phyloP scores from a whole-genome alignment of 2,888 invertebrate species.

The Horisme vitalbata region DNA sequence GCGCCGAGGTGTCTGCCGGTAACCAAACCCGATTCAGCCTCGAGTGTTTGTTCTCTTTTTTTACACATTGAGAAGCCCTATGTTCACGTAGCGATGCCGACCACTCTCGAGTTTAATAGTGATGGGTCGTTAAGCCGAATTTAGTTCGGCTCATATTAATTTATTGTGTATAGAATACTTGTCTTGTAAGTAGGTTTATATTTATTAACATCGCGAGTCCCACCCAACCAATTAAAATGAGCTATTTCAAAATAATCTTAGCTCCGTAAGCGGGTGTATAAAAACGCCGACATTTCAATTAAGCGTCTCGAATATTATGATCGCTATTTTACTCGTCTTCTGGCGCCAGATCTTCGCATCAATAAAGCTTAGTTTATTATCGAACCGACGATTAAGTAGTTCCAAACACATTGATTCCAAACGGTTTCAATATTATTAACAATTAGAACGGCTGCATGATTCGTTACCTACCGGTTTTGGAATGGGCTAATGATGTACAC shows the following conservation, averaged over 20 bases:
- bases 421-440: constrained; percentile 25
- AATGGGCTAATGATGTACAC: constrained; percentile 59
- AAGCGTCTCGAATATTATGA: constrained; percentile 13
- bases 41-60: constrained; percentile 22
- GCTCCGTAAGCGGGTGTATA: constrained; percentile 8
- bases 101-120: constrained; percentile 14
- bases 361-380: constrained; percentile 20
- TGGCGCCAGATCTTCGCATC: constrained; percentile 23
- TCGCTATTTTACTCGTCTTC: constrained; percentile 13
- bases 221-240: background rate
- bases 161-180: too few relatives aligned
- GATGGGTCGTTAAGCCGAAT: constrained; percentile 14
- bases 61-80: constrained; percentile 15
- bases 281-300: constrained; percentile 22
- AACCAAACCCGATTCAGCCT: constrained; percentile 35
- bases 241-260: background rate
- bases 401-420: constrained; percentile 18
- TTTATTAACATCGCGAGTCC: too few relatives aligned
- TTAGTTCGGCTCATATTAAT: background rate
- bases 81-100: constrained; percentile 7
- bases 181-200: too few relatives aligned
- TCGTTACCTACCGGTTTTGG: constrained; percentile 63
- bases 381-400: constrained; percentile 15
- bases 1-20: constrained; percentile 58
- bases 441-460: constrained; percentile 29